Conservation (phyloP, 2,888 invertebrate genomes). For the Biston stratarius region DNA sequence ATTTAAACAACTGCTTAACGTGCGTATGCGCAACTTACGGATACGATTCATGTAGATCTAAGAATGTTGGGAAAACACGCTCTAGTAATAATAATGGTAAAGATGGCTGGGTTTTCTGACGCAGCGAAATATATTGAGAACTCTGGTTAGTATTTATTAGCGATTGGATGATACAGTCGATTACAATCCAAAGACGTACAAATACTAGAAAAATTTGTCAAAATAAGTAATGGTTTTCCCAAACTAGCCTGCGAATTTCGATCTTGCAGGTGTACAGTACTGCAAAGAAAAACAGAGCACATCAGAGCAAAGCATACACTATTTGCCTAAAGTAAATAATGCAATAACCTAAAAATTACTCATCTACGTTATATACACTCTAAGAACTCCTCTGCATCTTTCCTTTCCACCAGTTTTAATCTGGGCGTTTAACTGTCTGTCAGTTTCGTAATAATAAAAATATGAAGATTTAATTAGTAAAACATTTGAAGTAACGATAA, state of each 20-base stretch:
- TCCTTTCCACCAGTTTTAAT: no score
- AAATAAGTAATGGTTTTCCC: neutral
- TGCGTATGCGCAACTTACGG: constrained; percentile 66
- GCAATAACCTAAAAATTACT: no score
- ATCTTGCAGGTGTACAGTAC: no score
- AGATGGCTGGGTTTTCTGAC: constrained; percentile 55
- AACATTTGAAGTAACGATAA: neutral
- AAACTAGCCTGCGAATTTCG: neutral
- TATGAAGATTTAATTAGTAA: no score
- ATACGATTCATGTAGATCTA: constrained; percentile 70
- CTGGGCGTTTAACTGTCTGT: no score
- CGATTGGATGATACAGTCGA: constrained; percentile 1
- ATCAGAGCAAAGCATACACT: no score
- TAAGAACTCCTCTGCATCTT: no score
- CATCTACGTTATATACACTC: no score
- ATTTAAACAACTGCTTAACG: constrained; percentile 69
- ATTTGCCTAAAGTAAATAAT: no score
- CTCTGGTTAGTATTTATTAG: constrained; percentile 47
- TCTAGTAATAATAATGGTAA: constrained; percentile 48
- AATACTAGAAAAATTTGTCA: neutral
- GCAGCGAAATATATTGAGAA: constrained; percentile 50
- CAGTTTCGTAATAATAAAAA: no score
- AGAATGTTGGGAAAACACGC: constrained; percentile 65
- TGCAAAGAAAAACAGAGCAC: no score
- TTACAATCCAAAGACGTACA: neutral